Base-by-base conservation (phyloP, 2,113 vertebrate genomes). In the Atlantisia rogersi region DNA sequence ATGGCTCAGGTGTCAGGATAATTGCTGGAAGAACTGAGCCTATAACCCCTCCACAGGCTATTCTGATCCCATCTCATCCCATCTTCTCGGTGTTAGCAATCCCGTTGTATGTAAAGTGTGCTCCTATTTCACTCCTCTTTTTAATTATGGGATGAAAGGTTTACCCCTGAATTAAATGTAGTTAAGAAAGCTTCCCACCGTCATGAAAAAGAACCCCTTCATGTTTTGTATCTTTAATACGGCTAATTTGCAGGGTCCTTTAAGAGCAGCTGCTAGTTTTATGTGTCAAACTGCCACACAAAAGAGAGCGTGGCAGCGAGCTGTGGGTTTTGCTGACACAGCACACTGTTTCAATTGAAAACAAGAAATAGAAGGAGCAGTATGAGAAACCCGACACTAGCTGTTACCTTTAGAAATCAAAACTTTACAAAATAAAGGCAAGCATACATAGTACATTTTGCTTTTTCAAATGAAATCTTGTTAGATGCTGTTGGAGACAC, bases 261-360 rank as follows among this genome's bases (percentile, higher is more conserved):
- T 95, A 96, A 94, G 74, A 94, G 91, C 94, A 95, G 95, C 91
- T 96, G 96, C 92, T 77, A 93, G 96, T 81, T 96, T 94, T 80
- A 22, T 52, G 91, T 90, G 90, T 96, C 91, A 96, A 89, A 87
- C 69, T 86, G 65, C 71, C 78, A 73, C 86, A 97, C 94, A 96
- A 96, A 97, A 94, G 94, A 71, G 48, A 94, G 48, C 1, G 7
- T 77, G 70, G 83, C 91, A 94, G 77, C 0, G 12, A 70, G 79
- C 77, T 74, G 87, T 70, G 63, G 70, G 86, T 82, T 95, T 53
- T 96, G 96, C 96, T 97, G 96, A 96, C 96, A 67, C 70, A 92
- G 95, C 95, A 89, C 78, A 55, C 53, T 25, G 48, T 85, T 96
- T 90, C 94, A 94, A 91, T 70, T 87, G 86, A 97, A 95, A 92